Conservation (phyloP, 2,888 invertebrate species). For the Cacoxenus indagator region DNA sequence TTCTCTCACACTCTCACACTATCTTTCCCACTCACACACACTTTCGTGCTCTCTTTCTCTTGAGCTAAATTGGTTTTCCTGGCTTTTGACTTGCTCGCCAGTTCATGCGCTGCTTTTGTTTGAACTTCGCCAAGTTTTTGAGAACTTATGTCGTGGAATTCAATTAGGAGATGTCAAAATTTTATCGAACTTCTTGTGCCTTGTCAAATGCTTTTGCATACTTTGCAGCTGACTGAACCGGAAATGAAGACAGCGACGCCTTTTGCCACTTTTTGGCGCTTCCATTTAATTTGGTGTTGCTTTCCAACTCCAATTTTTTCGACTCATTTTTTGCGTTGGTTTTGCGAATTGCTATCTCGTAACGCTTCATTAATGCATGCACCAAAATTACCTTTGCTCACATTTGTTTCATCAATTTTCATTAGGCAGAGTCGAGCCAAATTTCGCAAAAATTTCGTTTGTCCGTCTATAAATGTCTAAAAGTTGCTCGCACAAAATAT, state of each 20-base stretch:
- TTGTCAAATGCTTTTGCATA: constrained; percentile 33
- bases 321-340: too few species aligned
- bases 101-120: constrained; percentile 51
- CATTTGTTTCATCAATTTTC: constrained; percentile 70
- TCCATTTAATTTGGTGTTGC: too few species aligned
- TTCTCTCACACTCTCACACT: too few species aligned
- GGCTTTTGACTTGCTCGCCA: constrained; percentile 58
- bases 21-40: not conserved
- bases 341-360: too few species aligned
- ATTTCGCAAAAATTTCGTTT: too few species aligned
- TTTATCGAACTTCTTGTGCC: constrained; percentile 60
- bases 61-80: constrained; percentile 66
- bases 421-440: constrained; percentile 51
- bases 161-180: constrained; percentile 65
- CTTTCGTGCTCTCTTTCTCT: constrained; percentile 22
- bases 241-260: too few species aligned
- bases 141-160: constrained; percentile 56
- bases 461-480: constrained; percentile 2
- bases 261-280: too few species aligned
- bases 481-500: constrained; percentile 5
- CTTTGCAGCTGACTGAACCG: not conserved
- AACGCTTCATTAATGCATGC: constrained; percentile 62
- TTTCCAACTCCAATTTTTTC: too few species aligned
- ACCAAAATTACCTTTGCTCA: constrained; percentile 69
- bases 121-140: constrained; percentile 31